phyloP scores from a whole-genome alignment of 2,797 vertebrate genomes.

The Anguilla pacifica region DNA sequence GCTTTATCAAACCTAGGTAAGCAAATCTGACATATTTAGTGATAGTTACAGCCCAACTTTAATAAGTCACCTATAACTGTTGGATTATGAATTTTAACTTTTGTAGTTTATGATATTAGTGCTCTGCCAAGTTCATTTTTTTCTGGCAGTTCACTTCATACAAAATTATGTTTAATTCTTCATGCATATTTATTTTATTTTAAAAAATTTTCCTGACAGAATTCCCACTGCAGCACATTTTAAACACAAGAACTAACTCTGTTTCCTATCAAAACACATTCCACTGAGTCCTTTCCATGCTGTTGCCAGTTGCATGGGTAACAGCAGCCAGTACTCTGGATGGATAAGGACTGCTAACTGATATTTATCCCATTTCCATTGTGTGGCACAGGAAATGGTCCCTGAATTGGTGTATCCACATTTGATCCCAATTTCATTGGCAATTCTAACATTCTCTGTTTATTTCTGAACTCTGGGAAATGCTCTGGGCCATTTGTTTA shows the following conservation, averaged over 20 bases:
- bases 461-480: neutral
- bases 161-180: conserved; percentile 11
- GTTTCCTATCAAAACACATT: conserved; percentile 21
- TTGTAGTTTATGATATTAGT: neutral
- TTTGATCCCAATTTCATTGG: conserved; percentile 7
- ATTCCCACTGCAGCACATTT: conserved; percentile 15
- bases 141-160: conserved; percentile 2
- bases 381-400: conserved; percentile 3
- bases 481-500: conserved; percentile 3
- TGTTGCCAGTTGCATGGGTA: neutral
- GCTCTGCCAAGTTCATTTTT: neutral
- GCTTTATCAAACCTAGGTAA: neutral
- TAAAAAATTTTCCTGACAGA: neutral
- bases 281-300: neutral
- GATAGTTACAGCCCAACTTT: neutral
- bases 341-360: neutral
- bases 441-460: neutral
- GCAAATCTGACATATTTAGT: conserved; percentile 1
- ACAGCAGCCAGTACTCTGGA: neutral
- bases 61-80: neutral
- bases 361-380: conserved; percentile 6
- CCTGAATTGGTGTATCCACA: neutral
- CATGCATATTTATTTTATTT: conserved; percentile 22
- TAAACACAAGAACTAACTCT: conserved; percentile 21
- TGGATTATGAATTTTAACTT: neutral